A percentile compares a stretch with the other conserved stretches of the same genome.
phyloP scores from a whole-genome alignment of 2,888 invertebrate genomes.

The Petrolisthes manimaculis region DNA sequence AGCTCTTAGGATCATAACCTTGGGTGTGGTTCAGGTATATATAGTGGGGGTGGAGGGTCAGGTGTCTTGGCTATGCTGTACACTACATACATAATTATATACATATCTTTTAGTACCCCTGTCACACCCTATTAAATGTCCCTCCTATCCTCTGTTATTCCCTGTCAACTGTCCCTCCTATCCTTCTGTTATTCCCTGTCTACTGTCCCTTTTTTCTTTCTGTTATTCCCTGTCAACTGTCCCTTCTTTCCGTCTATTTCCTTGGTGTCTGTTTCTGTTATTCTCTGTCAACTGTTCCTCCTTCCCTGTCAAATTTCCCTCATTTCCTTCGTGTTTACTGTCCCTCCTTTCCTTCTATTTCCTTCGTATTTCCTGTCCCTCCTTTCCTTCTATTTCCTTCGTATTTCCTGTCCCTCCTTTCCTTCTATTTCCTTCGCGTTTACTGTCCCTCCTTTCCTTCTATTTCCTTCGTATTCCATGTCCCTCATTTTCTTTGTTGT shows the following conservation, averaged over 20 bases:
- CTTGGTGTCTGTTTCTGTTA: neutral
- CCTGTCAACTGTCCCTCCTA: neutral
- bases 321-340: no score
- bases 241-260: neutral
- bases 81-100: neutral
- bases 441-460: no score
- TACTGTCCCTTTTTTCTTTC: neutral
- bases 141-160: neutral
- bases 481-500: no score
- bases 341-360: no score
- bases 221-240: neutral
- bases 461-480: no score
- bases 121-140: neutral
- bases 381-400: neutral
- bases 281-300: neutral
- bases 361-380: neutral
- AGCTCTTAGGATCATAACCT: neutral
- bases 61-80: neutral
- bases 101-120: neutral
- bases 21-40: neutral
- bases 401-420: no score
- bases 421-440: no score
- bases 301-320: neutral
- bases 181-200: neutral
- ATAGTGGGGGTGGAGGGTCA: neutral